Conservation (phyloP, 2,113 vertebrate genomes). For the Campylomormyrus numenius region DNA sequence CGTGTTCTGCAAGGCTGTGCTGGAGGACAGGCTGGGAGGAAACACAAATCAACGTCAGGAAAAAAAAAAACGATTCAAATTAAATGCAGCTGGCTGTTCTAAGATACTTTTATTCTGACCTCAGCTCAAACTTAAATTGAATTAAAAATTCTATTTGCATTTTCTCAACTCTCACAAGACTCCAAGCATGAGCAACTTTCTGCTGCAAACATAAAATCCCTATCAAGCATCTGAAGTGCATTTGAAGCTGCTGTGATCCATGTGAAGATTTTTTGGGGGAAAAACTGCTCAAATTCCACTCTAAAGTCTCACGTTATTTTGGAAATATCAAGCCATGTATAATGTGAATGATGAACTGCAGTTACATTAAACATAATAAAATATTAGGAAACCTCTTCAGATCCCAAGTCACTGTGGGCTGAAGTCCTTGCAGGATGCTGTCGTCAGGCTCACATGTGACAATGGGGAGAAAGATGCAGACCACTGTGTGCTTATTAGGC, state of each 20-base stretch:
- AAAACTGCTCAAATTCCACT: background rate
- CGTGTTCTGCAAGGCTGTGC: background rate
- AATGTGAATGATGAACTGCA: background rate
- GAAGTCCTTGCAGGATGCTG: background rate
- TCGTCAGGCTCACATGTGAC: background rate
- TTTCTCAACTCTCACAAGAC: background rate
- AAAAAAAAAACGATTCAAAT: constrained; percentile 10
- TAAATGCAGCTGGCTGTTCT: constrained; percentile 4
- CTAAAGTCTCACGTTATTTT: background rate
- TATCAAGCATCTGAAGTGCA: background rate
- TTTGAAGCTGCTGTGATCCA: background rate
- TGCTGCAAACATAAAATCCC: background rate
- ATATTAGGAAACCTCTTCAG: background rate
- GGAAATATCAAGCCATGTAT: background rate
- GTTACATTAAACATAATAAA: background rate
- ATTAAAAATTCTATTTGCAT: constrained; percentile 12
- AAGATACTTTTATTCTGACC: background rate
- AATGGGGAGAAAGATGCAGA: background rate
- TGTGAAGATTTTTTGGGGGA: background rate
- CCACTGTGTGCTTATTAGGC: background rate
- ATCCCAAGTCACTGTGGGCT: background rate
- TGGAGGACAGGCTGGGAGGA: background rate
- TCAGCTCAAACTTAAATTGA: constrained; percentile 7
- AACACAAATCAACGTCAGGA: constrained; percentile 12
- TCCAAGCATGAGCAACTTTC: background rate